Percentiles rank a stretch among this genome's conserved stretches.
Evolutionary conservation across 2,113 vertebrate genomes (phyloP).

Genomic region (Paradoxurus hermaphroditus): DNA sequence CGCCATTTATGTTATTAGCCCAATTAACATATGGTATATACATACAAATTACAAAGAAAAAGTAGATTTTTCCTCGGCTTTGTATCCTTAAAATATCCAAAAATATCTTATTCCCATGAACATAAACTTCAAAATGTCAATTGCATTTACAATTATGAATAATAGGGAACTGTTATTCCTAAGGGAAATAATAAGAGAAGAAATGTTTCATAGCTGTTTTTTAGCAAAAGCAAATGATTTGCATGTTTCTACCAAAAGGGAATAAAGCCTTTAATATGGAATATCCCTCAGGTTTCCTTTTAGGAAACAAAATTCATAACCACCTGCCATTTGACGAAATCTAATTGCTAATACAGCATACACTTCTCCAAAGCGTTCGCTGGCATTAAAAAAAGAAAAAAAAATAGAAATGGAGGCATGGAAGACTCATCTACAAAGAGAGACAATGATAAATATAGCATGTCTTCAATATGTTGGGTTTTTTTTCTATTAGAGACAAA

Average conservation of each 20-base stretch:
- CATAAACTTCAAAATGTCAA: constrained; percentile 22
- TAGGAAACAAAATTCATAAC: constrained; percentile 42
- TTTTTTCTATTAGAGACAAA: background rate
- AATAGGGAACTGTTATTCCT: background rate
- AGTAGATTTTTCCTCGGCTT: background rate
- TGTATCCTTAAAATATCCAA: background rate
- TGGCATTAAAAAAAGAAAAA: background rate
- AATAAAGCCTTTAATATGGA: constrained; percentile 25
- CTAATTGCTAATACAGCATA: background rate
- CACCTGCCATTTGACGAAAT: constrained; percentile 52
- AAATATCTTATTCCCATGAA: background rate
- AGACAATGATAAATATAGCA: background rate
- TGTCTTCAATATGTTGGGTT: background rate
- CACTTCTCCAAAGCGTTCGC: background rate
- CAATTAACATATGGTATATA: background rate
- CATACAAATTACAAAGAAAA: background rate
- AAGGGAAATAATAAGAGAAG: constrained; percentile 24
- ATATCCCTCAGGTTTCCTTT: constrained; percentile 43
- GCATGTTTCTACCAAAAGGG: constrained; percentile 42
- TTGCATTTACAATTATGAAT: background rate
- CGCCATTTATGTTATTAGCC: background rate
- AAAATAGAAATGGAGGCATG: background rate
- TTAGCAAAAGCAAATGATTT: constrained; percentile 49
- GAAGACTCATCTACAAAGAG: background rate
- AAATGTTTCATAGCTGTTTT: constrained; percentile 6